These are phyloP conservation scores for Coenonympha glycerion DNA, from an alignment of 2,888 invertebrate species.

Conservation along the genomic window DNA sequence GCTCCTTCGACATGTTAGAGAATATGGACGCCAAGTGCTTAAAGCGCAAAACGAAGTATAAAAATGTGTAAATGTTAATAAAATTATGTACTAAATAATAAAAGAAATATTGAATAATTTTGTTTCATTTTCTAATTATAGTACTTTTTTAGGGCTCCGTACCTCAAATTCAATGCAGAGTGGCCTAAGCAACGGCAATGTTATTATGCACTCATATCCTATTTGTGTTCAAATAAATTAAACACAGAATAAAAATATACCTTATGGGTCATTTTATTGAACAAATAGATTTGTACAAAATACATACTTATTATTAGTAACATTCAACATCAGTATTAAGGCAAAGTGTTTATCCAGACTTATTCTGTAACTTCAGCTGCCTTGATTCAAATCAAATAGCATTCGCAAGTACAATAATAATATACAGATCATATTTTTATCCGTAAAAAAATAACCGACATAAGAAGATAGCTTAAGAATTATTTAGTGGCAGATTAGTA, in stretches of 20 bases:
- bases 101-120: background rate
- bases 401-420: background rate
- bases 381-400: background rate
- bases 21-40: conserved; percentile 60
- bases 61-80: conserved; percentile 36
- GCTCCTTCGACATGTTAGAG: conserved; percentile 41
- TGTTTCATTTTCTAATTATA: background rate
- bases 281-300: conserved; percentile 19
- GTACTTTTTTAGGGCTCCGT: no score
- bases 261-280: conserved; percentile 18
- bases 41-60: conserved; percentile 65
- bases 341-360: conserved; percentile 8
- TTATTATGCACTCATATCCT: no score
- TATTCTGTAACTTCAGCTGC: background rate
- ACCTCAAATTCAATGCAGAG: no score
- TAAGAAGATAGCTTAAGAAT: no score
- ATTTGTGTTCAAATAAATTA: conserved; percentile 3
- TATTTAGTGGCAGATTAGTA: no score
- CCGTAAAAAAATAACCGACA: no score
- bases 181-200: no score
- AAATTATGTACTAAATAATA: background rate
- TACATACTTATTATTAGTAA: conserved; percentile 20
- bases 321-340: conserved; percentile 21
- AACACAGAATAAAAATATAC: conserved; percentile 13
- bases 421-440: background rate